Evolutionary conservation across 2,797 vertebrate genomes (phyloP).

Genomic region (Limosa lapponica): DNA sequence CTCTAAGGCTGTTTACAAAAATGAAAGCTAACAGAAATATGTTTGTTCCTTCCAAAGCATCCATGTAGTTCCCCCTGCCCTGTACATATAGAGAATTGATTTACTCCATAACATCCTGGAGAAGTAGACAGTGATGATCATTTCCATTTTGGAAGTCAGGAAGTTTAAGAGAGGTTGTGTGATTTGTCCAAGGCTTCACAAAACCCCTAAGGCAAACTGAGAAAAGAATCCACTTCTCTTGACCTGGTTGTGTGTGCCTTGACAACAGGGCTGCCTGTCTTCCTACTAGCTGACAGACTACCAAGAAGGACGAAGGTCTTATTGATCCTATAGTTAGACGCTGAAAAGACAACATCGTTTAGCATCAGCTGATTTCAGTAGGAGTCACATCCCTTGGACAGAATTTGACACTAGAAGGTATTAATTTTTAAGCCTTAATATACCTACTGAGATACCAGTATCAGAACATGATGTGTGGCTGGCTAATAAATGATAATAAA

Average conservation of each 20-base stretch:
- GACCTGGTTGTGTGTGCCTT: conserved; percentile 22
- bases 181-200: conserved; percentile 52
- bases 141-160: conserved; percentile 23
- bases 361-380: neutral
- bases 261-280: conserved; percentile 24
- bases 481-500: neutral
- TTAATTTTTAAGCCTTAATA: conserved; percentile 1
- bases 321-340: conserved; percentile 14
- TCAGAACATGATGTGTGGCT: neutral
- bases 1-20: neutral
- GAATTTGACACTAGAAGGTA: neutral
- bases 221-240: conserved; percentile 13
- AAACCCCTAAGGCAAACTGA: conserved; percentile 42
- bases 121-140: neutral
- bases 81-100: neutral
- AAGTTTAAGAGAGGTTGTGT: conserved; percentile 37
- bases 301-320: neutral
- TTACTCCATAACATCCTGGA: neutral
- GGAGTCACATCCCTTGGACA: neutral
- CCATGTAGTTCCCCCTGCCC: neutral
- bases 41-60: neutral
- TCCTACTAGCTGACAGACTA: conserved; percentile 18
- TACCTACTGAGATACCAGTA: neutral
- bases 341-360: neutral
- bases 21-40: neutral